Evolutionary conservation across 2,888 invertebrate genomes (phyloP).

Genomic region (Noctua fimbriata): DNA sequence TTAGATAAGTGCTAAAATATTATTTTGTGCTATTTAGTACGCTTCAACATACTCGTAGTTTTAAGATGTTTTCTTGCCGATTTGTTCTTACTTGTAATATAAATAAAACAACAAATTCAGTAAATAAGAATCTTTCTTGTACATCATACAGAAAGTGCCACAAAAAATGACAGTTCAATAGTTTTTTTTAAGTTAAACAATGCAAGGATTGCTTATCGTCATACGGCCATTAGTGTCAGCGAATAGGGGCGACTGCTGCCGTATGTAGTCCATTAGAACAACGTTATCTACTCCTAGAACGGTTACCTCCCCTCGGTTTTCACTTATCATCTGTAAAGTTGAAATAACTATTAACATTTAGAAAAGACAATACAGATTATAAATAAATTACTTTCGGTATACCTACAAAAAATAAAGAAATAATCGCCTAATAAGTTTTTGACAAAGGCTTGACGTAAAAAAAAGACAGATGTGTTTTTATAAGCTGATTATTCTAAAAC

Average conservation of each 20-base stretch:
- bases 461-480: slow-evolving; percentile 25
- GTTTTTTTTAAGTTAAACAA: slow-evolving; percentile 55
- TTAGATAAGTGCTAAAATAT: too few relatives aligned
- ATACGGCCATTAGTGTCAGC: slow-evolving; percentile 81
- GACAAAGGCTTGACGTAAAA: background rate
- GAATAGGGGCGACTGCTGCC: slow-evolving; percentile 77
- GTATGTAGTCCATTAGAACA: slow-evolving; percentile 79
- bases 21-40: background rate
- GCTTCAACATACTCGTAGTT: background rate
- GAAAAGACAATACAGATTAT: background rate
- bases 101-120: background rate
- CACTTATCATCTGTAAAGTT: slow-evolving; percentile 83
- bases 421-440: background rate
- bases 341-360: background rate
- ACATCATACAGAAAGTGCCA: slow-evolving; percentile 6
- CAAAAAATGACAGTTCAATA: background rate
- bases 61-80: background rate
- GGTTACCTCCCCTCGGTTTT: slow-evolving; percentile 81
- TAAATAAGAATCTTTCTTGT: background rate
- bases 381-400: background rate
- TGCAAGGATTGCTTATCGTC: slow-evolving; percentile 80
- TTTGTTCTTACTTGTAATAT: background rate
- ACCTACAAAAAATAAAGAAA: background rate
- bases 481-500: slow-evolving; percentile 1
- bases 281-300: slow-evolving; percentile 82